Percentiles rank a stretch among this genome's conserved stretches.
These are phyloP conservation scores for Copidosoma floridanum DNA, from an alignment of 1,140 invertebrate species.

Conservation along the genomic window DNA sequence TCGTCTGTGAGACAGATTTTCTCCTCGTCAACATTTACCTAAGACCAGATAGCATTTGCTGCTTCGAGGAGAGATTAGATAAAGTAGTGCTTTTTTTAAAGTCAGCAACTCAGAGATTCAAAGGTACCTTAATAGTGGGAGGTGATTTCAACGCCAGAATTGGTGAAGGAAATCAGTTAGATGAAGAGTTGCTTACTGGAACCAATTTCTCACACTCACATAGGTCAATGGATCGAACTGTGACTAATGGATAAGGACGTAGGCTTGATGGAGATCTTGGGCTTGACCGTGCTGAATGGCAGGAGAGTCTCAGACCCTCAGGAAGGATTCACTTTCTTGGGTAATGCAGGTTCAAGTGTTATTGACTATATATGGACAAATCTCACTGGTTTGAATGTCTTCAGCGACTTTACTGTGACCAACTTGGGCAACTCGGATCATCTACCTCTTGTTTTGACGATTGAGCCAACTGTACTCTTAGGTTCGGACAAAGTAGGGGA, in stretches of 20 bases:
- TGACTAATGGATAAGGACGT: background rate
- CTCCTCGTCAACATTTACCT: background rate
- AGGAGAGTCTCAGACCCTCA: background rate
- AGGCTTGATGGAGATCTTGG: background rate
- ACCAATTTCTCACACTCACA: background rate
- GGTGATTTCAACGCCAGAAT: background rate
- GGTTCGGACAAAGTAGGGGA: no score
- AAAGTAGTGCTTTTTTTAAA: background rate
- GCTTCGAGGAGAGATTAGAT: background rate
- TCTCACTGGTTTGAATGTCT: background rate
- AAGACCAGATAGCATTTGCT: background rate
- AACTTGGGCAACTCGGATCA: no score
- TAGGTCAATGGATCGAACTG: background rate
- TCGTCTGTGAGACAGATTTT: no score
- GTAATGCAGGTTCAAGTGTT: background rate
- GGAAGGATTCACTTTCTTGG: background rate
- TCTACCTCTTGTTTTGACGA: no score
- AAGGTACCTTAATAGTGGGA: background rate
- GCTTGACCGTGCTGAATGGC: background rate
- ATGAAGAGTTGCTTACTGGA: background rate
- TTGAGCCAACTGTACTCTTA: no score
- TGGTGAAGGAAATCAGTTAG: background rate
- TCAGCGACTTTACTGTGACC: no score
- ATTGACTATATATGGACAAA: background rate
- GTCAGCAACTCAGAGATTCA: background rate